Evolutionary conservation across 1,140 invertebrate species (phyloP), one percentile per base, ranked within the genome.

Genomic region (Meloidogyne chitwoodi): DNA sequence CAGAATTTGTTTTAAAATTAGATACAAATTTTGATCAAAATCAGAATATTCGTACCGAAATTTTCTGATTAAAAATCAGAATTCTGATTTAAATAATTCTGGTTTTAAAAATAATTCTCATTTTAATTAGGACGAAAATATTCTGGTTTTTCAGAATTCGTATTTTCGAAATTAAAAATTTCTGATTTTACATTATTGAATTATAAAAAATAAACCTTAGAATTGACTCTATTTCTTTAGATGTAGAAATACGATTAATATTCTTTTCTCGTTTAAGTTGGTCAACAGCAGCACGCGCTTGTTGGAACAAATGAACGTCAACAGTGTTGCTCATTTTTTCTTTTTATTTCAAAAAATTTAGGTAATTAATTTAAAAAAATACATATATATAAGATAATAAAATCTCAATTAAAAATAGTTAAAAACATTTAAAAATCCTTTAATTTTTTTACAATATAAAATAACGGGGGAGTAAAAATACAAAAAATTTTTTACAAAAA

Each of bases 251-350:
- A 22, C 82, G 82, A n/a, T 64, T 79, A 31, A 84, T 62, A 38
- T 80, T 74, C 29, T 68, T 68, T 64, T 83, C 82, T 6, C 83
- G 77, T n/a, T 76, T 29, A 6, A 83, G 68, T 68, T 83, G 83
- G 27, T 83, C 82, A 68, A 85, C 79, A 0, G 73, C 48, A 16
- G 81, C 56, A 22, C 75, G 67, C 2, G 83, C 82, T 56, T 83
- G 82, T 48, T 84, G 68, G 66, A 74, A 64, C 29, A 61, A 74
- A 31, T 83, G 81, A 14, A 78, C 19, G 70, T 83, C 81, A 48
- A 78, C 78, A 41, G 19, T n/a, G n/a, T 44, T 66, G 67, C 77
- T 84, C 81, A 83, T 83, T 68, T 77, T 80, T 27, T n/a, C 16
- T 56, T 56, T 19, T 29, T 22, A n/a, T 38, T 74, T 14, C 4